Base-by-base conservation (phyloP, 2,888 invertebrate genomes). In the Eupithecia vulgata region DNA sequence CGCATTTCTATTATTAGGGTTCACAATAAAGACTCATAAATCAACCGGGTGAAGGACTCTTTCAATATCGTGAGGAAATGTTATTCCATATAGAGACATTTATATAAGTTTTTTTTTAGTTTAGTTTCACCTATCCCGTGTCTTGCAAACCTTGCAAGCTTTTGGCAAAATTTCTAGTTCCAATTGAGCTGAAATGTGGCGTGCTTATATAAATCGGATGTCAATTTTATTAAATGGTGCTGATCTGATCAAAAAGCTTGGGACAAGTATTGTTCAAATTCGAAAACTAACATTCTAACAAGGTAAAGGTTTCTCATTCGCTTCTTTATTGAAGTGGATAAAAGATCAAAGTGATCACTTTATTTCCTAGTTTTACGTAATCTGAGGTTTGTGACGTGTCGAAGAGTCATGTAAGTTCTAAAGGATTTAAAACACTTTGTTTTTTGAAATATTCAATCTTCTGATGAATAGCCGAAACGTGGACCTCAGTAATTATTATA, bases 1-100 rank as follows among this genome's bases (percentile, higher is more conserved):
- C 87, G 83, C 86, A 88, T 86, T 86, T 84, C 87, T 84, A 87
- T 88, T 89, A 88, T 65, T 65, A 37, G 15, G 59, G 83, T 81
- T 83, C 81, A 86, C 88, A 88, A 88, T 84, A 81, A 86, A 81
- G 74, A 75, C 74, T 79, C 88, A 88, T 91, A 90, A 91, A 91
- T 92, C 91, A 90, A 83, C 82, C 76, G 75, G 79, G 70, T 85
- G 83, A 84, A 73, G 86, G 88, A 89, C 86, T 90, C 87, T 89
- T 91, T 90, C 25, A 25, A 65, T 65, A 65, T 42, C n/a, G 21
- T n/a, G n/a, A 37, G 21, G n/a, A 25, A 21, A 64, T 64, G 64
- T 64, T 34, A 21, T 30, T 13, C 30, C 13, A 21, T 13, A 35
- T 5, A 15, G 17, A 34, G 7, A 15, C 15, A 30, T 30, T 59